phyloP scores from a whole-genome alignment of 2,888 invertebrate genomes.

The Tryphoninae sp. region DNA sequence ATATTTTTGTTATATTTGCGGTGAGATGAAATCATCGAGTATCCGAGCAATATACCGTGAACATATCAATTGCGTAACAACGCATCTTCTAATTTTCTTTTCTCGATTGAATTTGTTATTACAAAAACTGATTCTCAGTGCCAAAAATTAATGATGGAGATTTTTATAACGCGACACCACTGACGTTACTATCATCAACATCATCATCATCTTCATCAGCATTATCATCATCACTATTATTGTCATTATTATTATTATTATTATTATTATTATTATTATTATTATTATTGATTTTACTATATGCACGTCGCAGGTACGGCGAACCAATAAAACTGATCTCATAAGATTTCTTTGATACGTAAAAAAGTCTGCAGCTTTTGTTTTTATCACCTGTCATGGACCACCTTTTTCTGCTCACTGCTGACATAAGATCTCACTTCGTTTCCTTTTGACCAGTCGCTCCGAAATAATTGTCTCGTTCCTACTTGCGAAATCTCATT shows the following conservation, averaged over 20 bases:
- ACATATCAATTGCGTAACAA: conserved; percentile 42
- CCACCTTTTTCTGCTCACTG: conserved; percentile 11
- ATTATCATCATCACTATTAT: conserved; percentile 20
- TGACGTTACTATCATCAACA: conserved; percentile 16
- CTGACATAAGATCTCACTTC: background rate
- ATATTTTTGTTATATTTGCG: conserved; percentile 9
- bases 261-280: conserved; percentile 25
- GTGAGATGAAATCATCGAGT: background rate
- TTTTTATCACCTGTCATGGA: background rate
- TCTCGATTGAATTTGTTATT: background rate
- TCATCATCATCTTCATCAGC: background rate
- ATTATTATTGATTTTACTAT: background rate
- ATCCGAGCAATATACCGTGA: conserved; percentile 40
- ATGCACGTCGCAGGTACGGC: conserved; percentile 28
- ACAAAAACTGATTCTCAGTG: conserved; percentile 21
- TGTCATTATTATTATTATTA: conserved; percentile 14
- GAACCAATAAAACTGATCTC: conserved; percentile 55
- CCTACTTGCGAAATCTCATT: background rate
- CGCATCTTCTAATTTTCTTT: background rate
- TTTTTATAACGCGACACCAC: background rate
- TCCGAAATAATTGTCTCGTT: conserved; percentile 22
- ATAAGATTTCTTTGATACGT: conserved; percentile 47
- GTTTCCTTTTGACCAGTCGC: conserved; percentile 5
- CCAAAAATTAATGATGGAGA: conserved; percentile 8
- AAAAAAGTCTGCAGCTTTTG: conserved; percentile 22